A percentile compares a stretch with the other conserved stretches of the same genome.
phyloP scores from a whole-genome alignment of 2,797 vertebrate species.

The Arvicola amphibius region DNA sequence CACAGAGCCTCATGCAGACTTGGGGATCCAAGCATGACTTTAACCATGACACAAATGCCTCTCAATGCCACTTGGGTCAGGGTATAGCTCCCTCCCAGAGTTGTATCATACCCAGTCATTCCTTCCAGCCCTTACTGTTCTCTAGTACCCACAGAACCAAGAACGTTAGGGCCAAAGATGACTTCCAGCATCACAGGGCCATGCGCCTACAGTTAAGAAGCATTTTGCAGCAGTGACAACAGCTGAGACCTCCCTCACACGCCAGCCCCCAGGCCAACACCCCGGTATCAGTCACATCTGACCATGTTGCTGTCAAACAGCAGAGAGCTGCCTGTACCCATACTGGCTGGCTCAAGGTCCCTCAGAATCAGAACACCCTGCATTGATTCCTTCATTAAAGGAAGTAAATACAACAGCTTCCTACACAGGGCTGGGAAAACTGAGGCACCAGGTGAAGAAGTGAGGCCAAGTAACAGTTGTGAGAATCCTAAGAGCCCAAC shows the following conservation, averaged over 20 bases:
- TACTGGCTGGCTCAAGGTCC: neutral
- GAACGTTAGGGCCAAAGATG: neutral
- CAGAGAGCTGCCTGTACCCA: accelerated
- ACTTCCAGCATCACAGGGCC: neutral
- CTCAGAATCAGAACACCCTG: neutral
- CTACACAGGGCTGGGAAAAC: neutral
- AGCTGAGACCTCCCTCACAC: too few species aligned
- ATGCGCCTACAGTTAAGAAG: neutral
- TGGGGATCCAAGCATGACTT: accelerated
- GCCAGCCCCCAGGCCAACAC: neutral
- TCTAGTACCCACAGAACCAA: neutral
- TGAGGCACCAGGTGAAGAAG: neutral
- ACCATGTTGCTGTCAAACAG: neutral
- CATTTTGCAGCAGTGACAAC: neutral
- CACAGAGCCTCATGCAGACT: accelerated
- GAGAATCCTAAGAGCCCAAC: neutral
- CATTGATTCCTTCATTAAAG: conserved; percentile 55
- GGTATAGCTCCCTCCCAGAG: accelerated
- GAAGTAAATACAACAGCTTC: neutral
- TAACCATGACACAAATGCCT: neutral
- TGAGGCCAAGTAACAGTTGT: too few species aligned
- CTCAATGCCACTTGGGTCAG: neutral
- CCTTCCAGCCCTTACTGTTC: neutral
- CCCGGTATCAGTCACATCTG: accelerated
- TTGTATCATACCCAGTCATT: accelerated